Evolutionary conservation across 2,888 invertebrate species (phyloP), one percentile per base, ranked within the genome.

Genomic region (Drosophila recens): DNA sequence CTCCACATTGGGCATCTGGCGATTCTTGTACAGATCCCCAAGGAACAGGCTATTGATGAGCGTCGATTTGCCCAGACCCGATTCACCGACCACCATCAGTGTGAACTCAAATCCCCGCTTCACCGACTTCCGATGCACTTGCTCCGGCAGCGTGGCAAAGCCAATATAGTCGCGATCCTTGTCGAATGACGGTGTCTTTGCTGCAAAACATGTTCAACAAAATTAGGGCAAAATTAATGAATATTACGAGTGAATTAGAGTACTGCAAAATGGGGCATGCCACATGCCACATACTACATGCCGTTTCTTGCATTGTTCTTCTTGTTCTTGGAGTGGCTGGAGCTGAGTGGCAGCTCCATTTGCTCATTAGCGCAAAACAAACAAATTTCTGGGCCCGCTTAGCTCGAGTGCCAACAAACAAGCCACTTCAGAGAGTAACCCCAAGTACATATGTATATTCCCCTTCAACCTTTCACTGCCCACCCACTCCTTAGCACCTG

Each of bases 41-140:
- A 98, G 94, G 92, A 98, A 98, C 54, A 98, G 94, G 90, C 98
- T 98, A 94, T 98, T 98, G 92, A 98, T 96, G 58, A 98, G 94
- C 0, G 98, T 98, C 0, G 98, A 98, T 93, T 98, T 98, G 65
- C 98, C 98, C 54, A 98, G 94, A 0, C 98, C 98, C 0, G 96
- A 96, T 93, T 98, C 98, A 34, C 98, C 98, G 36, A 98, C 97
- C 17, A 98, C 98, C 98, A 98, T 98, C 77, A 98, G 93, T 0
- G 98, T 98, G 93, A 98, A 98, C 93, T 98, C 98, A 93, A 98
- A 98, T 62, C 98, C 98, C 87, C 97, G 95, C 93, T 98, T 98
- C 58, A 98, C 98, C 0, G 98, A 98, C 93, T 98, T 98, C 81
- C 98, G 95, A 93, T 98, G 98, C 62, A 98, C 97, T 93, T 98